These are phyloP conservation scores for Ranitomeya variabilis DNA, from an alignment of 2,113 vertebrate genomes.

Conservation along the genomic window DNA sequence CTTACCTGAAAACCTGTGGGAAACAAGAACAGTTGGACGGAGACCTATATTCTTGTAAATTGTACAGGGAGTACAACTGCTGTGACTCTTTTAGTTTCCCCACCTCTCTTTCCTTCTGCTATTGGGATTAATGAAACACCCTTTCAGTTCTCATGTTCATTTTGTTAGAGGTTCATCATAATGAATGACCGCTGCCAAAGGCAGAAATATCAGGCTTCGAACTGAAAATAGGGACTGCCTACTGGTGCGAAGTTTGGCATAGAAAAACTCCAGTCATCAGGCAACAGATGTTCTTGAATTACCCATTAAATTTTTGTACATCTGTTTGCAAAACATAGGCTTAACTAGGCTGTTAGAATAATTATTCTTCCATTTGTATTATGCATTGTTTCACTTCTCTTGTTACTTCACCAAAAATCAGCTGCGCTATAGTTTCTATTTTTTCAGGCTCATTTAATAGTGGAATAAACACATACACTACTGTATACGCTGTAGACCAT, in stretches of 20 bases:
- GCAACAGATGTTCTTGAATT: slow-evolving; percentile 57
- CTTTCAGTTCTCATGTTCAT: slow-evolving; percentile 29
- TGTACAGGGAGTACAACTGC: slow-evolving; percentile 25
- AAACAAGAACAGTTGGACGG: slow-evolving; percentile 36
- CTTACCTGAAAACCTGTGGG: slow-evolving; percentile 50
- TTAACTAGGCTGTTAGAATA: slow-evolving; percentile 34
- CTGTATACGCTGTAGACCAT: not conserved
- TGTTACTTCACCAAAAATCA: not conserved
- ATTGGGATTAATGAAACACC: slow-evolving; percentile 40
- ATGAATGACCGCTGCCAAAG: slow-evolving; percentile 36
- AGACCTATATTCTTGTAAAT: slow-evolving; percentile 12
- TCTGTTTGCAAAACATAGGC: slow-evolving; percentile 46
- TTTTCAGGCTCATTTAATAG: not conserved
- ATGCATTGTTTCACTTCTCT: slow-evolving; percentile 1
- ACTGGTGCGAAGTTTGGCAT: slow-evolving; percentile 56
- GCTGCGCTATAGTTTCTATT: not conserved
- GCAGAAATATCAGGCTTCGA: slow-evolving; percentile 48
- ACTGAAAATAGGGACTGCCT: slow-evolving; percentile 46
- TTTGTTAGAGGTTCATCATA: slow-evolving; percentile 35
- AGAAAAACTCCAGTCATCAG: slow-evolving; percentile 37
- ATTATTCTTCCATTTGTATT: slow-evolving; percentile 13
- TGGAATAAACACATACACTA: not conserved
- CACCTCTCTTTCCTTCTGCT: slow-evolving; percentile 45
- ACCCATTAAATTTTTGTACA: slow-evolving; percentile 49
- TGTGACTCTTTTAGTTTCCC: slow-evolving; percentile 35